Evolutionary conservation across 2,113 vertebrate genomes (phyloP).

Genomic region (Chaetodon auriga): DNA sequence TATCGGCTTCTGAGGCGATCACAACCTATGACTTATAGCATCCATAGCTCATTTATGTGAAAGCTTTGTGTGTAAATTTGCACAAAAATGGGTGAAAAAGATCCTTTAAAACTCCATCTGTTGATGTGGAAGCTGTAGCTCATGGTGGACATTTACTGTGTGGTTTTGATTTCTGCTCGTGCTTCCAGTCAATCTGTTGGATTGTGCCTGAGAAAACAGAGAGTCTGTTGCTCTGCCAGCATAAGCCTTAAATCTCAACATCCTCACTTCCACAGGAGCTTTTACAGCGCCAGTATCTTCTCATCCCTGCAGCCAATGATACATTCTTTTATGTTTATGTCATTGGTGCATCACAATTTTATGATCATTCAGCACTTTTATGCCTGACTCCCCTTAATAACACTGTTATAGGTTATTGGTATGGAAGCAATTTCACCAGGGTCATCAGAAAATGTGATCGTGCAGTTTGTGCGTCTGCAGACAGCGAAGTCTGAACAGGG

Average conservation of each 20-base stretch:
- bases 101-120: background rate
- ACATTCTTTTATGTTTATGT: conserved; percentile 35
- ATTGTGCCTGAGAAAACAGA: conserved; percentile 29
- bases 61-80: background rate
- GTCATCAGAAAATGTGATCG: conserved; percentile 26
- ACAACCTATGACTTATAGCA: too few relatives aligned
- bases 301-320: conserved; percentile 15
- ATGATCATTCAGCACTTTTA: conserved; percentile 47
- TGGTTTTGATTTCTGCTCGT: conserved; percentile 19
- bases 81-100: background rate
- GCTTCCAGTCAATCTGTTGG: conserved; percentile 29
- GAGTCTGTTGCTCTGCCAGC: background rate
- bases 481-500: background rate
- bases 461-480: conserved; percentile 4
- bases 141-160: background rate
- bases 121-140: background rate
- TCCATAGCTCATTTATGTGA: background rate
- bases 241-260: conserved; percentile 8
- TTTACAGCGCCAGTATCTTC: conserved; percentile 9
- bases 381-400: conserved; percentile 3
- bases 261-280: conserved; percentile 12
- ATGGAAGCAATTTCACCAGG: conserved; percentile 15
- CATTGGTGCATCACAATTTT: conserved; percentile 31
- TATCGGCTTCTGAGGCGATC: background rate
- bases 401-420: conserved; percentile 19